Evolutionary conservation across 1,140 invertebrate genomes (phyloP).

Genomic region (Drosophila subpulchrella): DNA sequence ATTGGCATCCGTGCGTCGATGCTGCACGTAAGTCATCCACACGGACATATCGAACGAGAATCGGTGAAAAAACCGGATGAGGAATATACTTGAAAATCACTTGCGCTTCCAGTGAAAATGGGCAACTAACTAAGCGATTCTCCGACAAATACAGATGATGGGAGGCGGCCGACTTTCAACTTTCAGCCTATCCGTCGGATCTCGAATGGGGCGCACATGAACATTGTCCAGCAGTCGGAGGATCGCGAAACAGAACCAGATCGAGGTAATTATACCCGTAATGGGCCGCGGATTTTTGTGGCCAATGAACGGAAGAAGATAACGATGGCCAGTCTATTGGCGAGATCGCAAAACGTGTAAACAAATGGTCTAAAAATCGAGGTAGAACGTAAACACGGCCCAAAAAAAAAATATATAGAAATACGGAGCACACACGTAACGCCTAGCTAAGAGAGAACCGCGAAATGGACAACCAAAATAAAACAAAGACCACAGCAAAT

Average conservation of each 20-base stretch:
- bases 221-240: slow-evolving; percentile 64
- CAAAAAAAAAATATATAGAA: not conserved
- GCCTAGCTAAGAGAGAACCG: slow-evolving; percentile 21
- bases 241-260: slow-evolving; percentile 40
- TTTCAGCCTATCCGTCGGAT: slow-evolving; percentile 2
- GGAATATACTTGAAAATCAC: slow-evolving; percentile 19
- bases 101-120: slow-evolving; percentile 43
- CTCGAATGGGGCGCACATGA: slow-evolving; percentile 62
- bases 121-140: slow-evolving; percentile 31
- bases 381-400: slow-evolving; percentile 50
- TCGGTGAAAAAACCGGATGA: slow-evolving; percentile 3
- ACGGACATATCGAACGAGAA: slow-evolving; percentile 81
- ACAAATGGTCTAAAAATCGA: slow-evolving; percentile 46
- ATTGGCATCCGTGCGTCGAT: slow-evolving; percentile 76
- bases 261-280: slow-evolving; percentile 61
- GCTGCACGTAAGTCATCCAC: slow-evolving; percentile 85
- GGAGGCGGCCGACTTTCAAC: not conserved
- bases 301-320: slow-evolving; percentile 38
- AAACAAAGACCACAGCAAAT: slow-evolving; percentile 45
- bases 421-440: slow-evolving; percentile 32
- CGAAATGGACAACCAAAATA: slow-evolving; percentile 19
- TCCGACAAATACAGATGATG: slow-evolving; percentile 2
- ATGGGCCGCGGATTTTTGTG: slow-evolving; percentile 61
- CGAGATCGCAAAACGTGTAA: slow-evolving; percentile 47
- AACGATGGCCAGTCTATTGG: slow-evolving; percentile 44